Conservation (phyloP, 35 echinoderm and acorn worm species). For the Diadema setosum region DNA sequence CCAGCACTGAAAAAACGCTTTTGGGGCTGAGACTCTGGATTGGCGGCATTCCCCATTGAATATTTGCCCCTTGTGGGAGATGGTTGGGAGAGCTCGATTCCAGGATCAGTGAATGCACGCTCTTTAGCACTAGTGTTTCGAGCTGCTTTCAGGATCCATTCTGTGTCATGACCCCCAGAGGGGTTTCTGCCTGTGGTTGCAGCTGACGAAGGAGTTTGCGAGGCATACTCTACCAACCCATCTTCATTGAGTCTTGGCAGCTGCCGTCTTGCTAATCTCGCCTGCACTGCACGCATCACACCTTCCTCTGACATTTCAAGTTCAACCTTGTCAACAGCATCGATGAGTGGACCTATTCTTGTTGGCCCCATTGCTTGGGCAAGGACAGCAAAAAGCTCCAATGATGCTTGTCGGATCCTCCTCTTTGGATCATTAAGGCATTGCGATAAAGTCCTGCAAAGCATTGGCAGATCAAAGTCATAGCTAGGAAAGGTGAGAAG, state of each 20-base stretch:
- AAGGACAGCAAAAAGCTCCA: slow-evolving; percentile 92
- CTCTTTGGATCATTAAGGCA: slow-evolving; percentile 84
- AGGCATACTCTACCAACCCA: slow-evolving; percentile 83
- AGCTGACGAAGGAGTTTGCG: slow-evolving; percentile 70
- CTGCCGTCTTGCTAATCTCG: slow-evolving; percentile 84
- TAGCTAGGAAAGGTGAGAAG: slow-evolving; percentile 98
- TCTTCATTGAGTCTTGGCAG: slow-evolving; percentile 83
- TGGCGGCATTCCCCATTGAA: neutral
- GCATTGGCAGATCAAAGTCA: slow-evolving; percentile 89
- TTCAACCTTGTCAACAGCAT: slow-evolving; percentile 93
- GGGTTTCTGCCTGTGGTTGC: slow-evolving; percentile 48
- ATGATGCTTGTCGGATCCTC: slow-evolving; percentile 80
- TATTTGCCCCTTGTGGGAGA: slow-evolving; percentile 33
- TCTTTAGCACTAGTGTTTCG: slow-evolving; percentile 89
- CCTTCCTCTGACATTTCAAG: slow-evolving; percentile 91
- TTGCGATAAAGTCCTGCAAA: slow-evolving; percentile 73
- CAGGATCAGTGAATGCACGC: slow-evolving; percentile 41
- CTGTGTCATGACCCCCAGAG: slow-evolving; percentile 50
- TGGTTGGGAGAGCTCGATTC: slow-evolving; percentile 70
- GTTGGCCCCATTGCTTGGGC: slow-evolving; percentile 97
- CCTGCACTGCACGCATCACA: slow-evolving; percentile 95
- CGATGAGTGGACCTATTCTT: slow-evolving; percentile 82
- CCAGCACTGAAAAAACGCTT: slow-evolving; percentile 87
- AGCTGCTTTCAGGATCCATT: slow-evolving; percentile 92
- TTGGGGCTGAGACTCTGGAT: slow-evolving; percentile 60